Percentiles rank a stretch among this genome's conserved stretches.
These are phyloP conservation scores for Dendrophyllia cribrosa DNA, from an alignment of 64 coral and sea anemone genomes.

Conservation along the genomic window DNA sequence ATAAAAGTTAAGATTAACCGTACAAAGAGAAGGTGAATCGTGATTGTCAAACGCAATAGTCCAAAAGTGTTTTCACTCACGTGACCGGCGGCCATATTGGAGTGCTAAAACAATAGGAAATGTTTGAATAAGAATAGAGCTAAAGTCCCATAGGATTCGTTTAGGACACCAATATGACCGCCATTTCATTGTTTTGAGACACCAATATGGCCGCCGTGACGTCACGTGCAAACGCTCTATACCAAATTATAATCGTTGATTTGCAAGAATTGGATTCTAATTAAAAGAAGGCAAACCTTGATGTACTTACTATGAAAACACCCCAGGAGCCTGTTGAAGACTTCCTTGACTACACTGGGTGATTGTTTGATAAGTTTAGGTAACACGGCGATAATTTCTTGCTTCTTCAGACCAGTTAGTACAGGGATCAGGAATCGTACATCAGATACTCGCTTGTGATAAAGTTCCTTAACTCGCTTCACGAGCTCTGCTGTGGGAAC, in stretches of 20 bases:
- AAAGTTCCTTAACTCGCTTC: conserved; percentile 93
- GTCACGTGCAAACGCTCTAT: no score
- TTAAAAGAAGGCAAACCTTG: not conserved
- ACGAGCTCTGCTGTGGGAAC: conserved; percentile 89
- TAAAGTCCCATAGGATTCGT: no score
- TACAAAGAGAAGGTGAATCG: no score
- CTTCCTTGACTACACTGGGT: conserved; percentile 98
- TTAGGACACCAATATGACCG: no score
- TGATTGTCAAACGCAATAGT: no score
- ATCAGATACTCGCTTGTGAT: conserved; percentile 96
- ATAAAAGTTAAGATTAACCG: not conserved
- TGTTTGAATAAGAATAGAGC: no score
- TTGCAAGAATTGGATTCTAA: not conserved
- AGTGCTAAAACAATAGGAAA: no score
- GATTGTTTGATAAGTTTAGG: conserved; percentile 99
- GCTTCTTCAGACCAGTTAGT: conserved; percentile 93
- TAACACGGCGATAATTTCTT: conserved; percentile 96
- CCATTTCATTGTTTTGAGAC: no score
- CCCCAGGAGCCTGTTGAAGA: conserved; percentile 94
- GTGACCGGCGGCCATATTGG: no score
- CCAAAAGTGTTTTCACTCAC: no score
- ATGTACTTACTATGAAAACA: conserved; percentile 93
- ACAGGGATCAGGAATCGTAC: conserved; percentile 97
- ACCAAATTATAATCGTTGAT: not conserved
- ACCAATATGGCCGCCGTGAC: no score